Base-by-base conservation (phyloP, 2,797 vertebrate genomes). In the Manis pentadactyla region DNA sequence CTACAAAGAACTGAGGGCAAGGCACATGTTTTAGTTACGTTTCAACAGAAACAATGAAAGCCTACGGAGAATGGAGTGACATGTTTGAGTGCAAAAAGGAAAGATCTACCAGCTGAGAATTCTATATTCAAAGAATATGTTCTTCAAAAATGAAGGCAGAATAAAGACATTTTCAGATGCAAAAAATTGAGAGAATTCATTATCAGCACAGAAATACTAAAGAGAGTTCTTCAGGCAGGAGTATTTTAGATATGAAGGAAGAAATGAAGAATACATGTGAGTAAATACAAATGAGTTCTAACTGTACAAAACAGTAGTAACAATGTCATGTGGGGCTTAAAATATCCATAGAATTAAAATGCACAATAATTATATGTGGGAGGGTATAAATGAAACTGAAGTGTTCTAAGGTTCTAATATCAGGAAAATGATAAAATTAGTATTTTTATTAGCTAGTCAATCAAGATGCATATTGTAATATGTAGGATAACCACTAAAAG, bases 81-180 rank as follows among this genome's bases (percentile, higher is more conserved):
- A 82, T 25, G 7, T 75, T 68, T 39, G 37, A 81, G 19, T 68
- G 27, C 19, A 68, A 68, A 73, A 93, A 82, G 66, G 85, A 84
- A 90, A 63, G 31, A 78, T 34, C 59, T 79, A 19, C 14, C 34
- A 90, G 87, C 21, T 2, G 12, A 59, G 71, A 87, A 59, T 34
- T 57, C 55, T 87, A 59, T 73, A 93, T 14, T 91, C n/a, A 78
- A 73, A 87, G 55, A 87, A 42, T 78, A 29, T 39, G 71, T 68
- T 31, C 53, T 79, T 94, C 59, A 87, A 69, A 81, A 87, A 14
- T 84, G n/a, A 68, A 94, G 14, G 46, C 29, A 92, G 94, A 89
- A 81, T 59, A 79, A 91, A 88, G 78, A 83, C 15, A 81, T 84
- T 73, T 94, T 81, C 86, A 87, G 37, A 74, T 29, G 25, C 7